Evolutionary conservation across 1,140 invertebrate genomes (phyloP), one percentile per base, ranked within the genome.

Genomic region (Lepidotrigona ventralis): DNA sequence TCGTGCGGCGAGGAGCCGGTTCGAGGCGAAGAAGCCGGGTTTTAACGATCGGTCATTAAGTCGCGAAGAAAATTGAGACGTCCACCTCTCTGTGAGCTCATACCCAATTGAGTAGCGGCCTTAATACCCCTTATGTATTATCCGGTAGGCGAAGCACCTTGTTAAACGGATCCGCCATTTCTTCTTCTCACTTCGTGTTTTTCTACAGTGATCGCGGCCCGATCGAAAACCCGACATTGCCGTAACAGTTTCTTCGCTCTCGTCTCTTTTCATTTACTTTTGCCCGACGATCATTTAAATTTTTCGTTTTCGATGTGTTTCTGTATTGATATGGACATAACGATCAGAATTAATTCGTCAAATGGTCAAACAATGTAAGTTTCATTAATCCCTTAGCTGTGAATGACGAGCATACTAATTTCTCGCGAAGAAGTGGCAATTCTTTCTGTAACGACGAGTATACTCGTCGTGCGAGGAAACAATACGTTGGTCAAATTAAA

Each of bases 11-110:
- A 53, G 80, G 73, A 92, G 91, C 91, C 91, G 91, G 91, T 92
- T 92, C 89, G 83, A 86, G 86, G 85, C 87, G 85, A 86, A 89
- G 85, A 86, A 89, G 86, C 78, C 86, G 87, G 89, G 86, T 91
- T 90, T 92, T 92, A 92, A 92, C 91, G 91, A 92, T 91, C 90
- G 91, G 91, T 92, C 91, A 92, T 92, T 92, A 92, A 92, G 91
- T 90, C 90, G 90, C 89, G 90, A 89, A 91, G 90, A 91, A 92
- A 92, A 92, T 92, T 92, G 91, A 92, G 91, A 92, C 90, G 91
- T 92, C 90, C 89, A 90, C 88, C 90, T 91, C 86, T 88, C 76
- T 66, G 87, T 82, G 70, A 88, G 81, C 88, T 88, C 90, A 92
- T 90, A 90, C 86, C 91, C 91, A 91, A 91, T 91, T 89, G 90